These are phyloP conservation scores for Barnardius zonarius DNA, from an alignment of 2,113 vertebrate genomes.

Conservation along the genomic window DNA sequence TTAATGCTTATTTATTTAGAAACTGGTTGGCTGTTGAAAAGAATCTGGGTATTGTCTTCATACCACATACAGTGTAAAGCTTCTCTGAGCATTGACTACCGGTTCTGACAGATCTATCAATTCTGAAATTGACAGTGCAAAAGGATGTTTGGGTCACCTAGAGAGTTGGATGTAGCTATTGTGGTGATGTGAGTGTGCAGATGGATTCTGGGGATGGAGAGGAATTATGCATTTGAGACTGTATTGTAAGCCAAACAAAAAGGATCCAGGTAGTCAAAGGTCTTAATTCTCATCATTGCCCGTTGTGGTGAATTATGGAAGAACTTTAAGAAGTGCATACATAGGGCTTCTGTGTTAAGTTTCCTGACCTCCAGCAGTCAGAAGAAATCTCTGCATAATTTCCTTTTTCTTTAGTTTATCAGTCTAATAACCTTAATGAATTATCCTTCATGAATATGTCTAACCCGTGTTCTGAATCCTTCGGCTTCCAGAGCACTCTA, in stretches of 20 bases:
- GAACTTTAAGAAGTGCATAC: neutral
- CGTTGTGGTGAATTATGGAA: neutral
- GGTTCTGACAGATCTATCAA: neutral
- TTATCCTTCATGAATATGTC: neutral
- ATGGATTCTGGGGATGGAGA: neutral
- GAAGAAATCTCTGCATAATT: neutral
- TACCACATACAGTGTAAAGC: neutral
- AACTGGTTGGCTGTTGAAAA: neutral
- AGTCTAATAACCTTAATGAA: neutral
- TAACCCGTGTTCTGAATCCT: neutral
- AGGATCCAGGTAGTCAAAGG: neutral
- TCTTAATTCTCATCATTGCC: neutral
- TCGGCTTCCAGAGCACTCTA: neutral
- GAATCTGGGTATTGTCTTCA: neutral
- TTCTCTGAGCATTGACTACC: neutral
- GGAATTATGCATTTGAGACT: neutral
- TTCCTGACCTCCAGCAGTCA: neutral
- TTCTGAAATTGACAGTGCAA: neutral
- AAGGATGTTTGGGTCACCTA: neutral
- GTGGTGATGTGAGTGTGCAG: neutral
- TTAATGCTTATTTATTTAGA: neutral
- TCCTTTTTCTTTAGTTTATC: neutral
- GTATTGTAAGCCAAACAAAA: neutral
- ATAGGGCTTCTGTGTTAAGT: neutral
- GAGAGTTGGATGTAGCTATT: neutral